Evolutionary conservation across 2,113 vertebrate species (phyloP), one percentile per base, ranked within the genome.

Genomic region (Cinclus cinclus): DNA sequence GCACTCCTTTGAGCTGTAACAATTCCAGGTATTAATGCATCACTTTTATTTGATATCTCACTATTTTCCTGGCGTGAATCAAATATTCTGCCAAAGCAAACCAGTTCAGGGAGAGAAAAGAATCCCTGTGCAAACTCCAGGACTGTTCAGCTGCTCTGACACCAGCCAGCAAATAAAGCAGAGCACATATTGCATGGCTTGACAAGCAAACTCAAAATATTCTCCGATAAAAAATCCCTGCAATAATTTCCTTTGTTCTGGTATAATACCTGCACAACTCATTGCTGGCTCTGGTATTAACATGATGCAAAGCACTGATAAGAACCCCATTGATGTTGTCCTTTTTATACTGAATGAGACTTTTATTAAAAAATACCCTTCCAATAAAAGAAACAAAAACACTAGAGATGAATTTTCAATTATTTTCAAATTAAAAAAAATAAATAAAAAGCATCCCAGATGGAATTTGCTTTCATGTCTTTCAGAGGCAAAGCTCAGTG

Each of bases 1-100:
- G 3, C 3, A 0, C 13, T 30, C 5, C 52, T 6, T 22, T 2
- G 44, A 53, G 63, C 46, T 56, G 2, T 8, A 23, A 15, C 15
- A 22, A 8, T n/a, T 37, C n/a, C 58, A 23, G 14, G 13, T 12
- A 5, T 37, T 30, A 47, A 35, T 3, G 24, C n/a, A 9, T 30
- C 69, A 11, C 6, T 20, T 80, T 5, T 33, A 10, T 58, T 80
- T 50, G 50, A 31, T 35, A 28, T 10, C 33, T 59, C 52, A 25
- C 33, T 33, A 0, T 33, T 76, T 71, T 56, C 33, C 63, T 13
- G 6, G 25, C 15, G 4, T 6, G 21, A 33, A 63, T 59, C 39
- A 52, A 68, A 59, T 11, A 10, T 21, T 1, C 13, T 19, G 59
- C 39, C 37, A 56, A 74, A 75, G n/a, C 16, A 77, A 89, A 88